Evolutionary conservation across 2,888 invertebrate species (phyloP), one percentile per base, ranked within the genome.

Genomic region (Drosophila meridionalis): DNA sequence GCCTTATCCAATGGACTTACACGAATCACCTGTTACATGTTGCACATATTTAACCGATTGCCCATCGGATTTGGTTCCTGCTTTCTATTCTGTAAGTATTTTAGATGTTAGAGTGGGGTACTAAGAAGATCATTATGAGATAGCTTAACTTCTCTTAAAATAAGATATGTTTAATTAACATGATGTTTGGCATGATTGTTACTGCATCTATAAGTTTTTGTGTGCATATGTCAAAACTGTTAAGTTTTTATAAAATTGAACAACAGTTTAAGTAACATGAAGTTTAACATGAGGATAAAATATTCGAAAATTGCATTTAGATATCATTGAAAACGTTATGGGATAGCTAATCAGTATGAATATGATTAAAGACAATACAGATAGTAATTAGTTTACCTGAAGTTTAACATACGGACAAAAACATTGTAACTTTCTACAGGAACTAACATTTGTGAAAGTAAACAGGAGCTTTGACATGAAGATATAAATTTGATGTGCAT

Each of bases 1-100:
- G 94, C 99, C 99, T 52, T 99, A 99, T 94, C 98, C 99, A 76
- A 99, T 99, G 99, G 99, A 99, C 94, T 95, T 99, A 86, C 99
- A 99, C 94, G 99, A 99, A 94, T 98, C 99, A 61, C 97, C 99
- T 30, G 99, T 99, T 91, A 99, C 99, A 67, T 98, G 97, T 94
- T 98, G 99, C 94, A 96, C 97, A 71, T 99, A 99, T 95, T 96
- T 99, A 93, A 98, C 99, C 66, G 99, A 99, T 94, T 99, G 99
- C 93, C 99, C 99, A 52, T 97, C 97, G 73, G 99, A 99, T 94
- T 95, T 99, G 93, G 98, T 99, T 92, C 99, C 99, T 69, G 99
- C 99, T 83, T 97, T 99, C 93, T 99, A 99, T 94, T 98, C 98
- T 57, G 99, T 93, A 80, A 91, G 86, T 68, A 42, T 45, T 11